These are phyloP conservation scores for Operophtera brumata DNA, from an alignment of 2,888 invertebrate species.

Conservation along the genomic window DNA sequence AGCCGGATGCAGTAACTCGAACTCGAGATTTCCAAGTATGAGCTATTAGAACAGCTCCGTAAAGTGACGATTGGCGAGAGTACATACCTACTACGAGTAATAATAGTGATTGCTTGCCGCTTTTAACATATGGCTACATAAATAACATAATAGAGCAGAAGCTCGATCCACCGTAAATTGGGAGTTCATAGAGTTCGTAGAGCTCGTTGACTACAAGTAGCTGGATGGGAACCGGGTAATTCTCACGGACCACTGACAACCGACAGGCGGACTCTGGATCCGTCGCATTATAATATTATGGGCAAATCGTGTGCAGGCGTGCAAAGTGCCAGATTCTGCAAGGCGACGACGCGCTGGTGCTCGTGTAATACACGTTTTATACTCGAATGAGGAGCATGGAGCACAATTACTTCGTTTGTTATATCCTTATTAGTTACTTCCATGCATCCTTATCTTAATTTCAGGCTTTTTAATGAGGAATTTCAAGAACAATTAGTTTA, in stretches of 20 bases:
- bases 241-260: constrained; percentile 45
- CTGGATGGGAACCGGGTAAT: constrained; percentile 32
- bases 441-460: neutral
- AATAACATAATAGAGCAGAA: constrained; percentile 16
- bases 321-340: constrained; percentile 43
- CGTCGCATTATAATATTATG: constrained; percentile 59
- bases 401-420: neutral
- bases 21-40: constrained; percentile 40
- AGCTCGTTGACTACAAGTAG: neutral
- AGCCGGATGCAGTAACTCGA: constrained; percentile 48
- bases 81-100: constrained; percentile 26
- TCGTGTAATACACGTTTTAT: neutral
- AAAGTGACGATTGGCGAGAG: constrained; percentile 39
- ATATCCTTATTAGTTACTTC: neutral
- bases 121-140: constrained; percentile 33
- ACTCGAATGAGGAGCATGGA: constrained; percentile 1
- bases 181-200: constrained; percentile 1
- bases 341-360: constrained; percentile 16
- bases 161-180: constrained; percentile 20
- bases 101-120: constrained; percentile 44
- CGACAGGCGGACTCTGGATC: constrained; percentile 43
- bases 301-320: constrained; percentile 46
- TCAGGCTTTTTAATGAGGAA: neutral
- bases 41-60: constrained; percentile 38
- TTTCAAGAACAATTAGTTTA: neutral